Evolutionary conservation across 2,797 vertebrate species (phyloP), one percentile per base, ranked within the genome.

Genomic region (Gadopsis bispinosus): DNA sequence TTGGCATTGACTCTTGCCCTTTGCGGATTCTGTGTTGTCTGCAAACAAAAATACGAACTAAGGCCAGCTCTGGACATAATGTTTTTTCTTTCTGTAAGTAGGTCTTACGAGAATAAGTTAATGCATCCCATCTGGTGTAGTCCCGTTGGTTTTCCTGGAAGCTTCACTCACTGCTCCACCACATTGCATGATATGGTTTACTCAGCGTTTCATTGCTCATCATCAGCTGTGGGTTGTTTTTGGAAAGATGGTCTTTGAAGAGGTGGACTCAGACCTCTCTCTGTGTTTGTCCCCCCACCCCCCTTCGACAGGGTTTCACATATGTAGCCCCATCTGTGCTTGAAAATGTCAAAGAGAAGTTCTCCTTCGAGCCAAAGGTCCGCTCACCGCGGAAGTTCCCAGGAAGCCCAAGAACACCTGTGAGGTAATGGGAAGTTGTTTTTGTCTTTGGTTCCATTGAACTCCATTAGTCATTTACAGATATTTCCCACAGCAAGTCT

Each of bases 241-340:
- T 85, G 82, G 81, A 89, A 87, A 79, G 60, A 80, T 45, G 69
- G 14, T 72, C 56, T 93, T 91, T 92, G 85, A 93, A 87, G 83
- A 84, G 73, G 73, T 75, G 81, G 79, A 87, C 71, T 91, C 39
- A 77, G 33, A 83, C 76, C 43, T 64, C 53, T 55, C 4, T 67
- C 41, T 60, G 65, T 85, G 81, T 71, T 76, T 68, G 68, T 69
- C 71, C 61, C 72, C 1, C 43, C 75, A 4, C 66, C 56, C 66
- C 56, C 71, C 22, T 35, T 67, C 80, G 72, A 29, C 92, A 99
- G 98, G 98, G 97, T 90, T 99, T 99, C 90, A 99, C 97, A 1
- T 99, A 99, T 7, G 97, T 99, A 92, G 98, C 98, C 92, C 97
- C 97, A 70, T 99, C 97, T 87, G 98, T 99, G 94, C 97, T 99